Evolutionary conservation across 2,113 vertebrate genomes (phyloP).

Genomic region (Catharus fuscescens): DNA sequence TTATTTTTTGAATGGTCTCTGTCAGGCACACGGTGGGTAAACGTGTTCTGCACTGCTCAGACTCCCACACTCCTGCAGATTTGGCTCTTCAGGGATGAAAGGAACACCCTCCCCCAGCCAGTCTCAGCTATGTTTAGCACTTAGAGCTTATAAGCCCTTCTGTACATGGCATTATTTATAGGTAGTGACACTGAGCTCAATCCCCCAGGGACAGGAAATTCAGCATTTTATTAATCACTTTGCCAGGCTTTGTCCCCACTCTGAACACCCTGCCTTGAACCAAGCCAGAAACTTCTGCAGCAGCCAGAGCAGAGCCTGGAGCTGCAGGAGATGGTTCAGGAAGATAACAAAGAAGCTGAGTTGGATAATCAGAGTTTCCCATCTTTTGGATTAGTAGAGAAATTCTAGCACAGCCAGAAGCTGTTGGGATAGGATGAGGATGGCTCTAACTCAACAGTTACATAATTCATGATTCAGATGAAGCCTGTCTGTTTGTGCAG

Average conservation of each 20-base stretch:
- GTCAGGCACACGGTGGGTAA: background rate
- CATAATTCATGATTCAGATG: background rate
- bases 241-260: background rate
- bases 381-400: background rate
- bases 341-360: background rate
- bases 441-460: background rate
- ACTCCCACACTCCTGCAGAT: background rate
- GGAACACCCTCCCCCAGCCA: background rate
- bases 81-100: background rate
- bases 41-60: background rate
- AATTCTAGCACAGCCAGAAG: background rate
- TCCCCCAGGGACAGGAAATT: conserved; percentile 31
- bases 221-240: conserved; percentile 25
- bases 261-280: background rate
- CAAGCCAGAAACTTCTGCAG: background rate
- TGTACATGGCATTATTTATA: conserved; percentile 53
- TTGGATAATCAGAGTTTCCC: background rate
- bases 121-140: conserved; percentile 37
- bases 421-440: background rate
- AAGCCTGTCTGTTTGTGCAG: background rate
- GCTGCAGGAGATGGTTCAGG: background rate
- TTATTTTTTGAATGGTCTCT: background rate
- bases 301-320: background rate
- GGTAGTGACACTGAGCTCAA: conserved; percentile 37
- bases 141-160: conserved; percentile 49